Evolutionary conservation across 2,888 invertebrate species (phyloP).

Genomic region (Drosophila ochracea): DNA sequence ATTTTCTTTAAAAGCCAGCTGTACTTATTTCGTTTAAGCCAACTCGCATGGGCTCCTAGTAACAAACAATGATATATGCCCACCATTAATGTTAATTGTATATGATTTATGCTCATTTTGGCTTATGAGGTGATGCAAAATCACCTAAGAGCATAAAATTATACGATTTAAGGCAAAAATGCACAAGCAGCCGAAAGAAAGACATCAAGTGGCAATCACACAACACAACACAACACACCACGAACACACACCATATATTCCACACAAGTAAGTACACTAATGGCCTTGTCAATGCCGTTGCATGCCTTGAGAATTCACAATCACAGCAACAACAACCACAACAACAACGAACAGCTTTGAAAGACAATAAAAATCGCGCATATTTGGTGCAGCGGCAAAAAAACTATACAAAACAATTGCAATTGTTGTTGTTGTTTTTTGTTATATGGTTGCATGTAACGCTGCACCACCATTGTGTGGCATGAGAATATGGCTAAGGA

Average conservation of each 20-base stretch:
- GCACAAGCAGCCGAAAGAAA: slow-evolving; percentile 42
- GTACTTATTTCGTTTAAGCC: not conserved
- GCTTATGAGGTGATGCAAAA: slow-evolving; percentile 44
- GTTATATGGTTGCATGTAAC: slow-evolving; percentile 25
- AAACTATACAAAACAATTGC: slow-evolving; percentile 63
- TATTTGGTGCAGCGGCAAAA: slow-evolving; percentile 61
- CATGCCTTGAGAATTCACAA: slow-evolving; percentile 62
- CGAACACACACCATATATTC: slow-evolving; percentile 17
- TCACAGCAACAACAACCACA: slow-evolving; percentile 37
- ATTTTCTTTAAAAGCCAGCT: not conserved
- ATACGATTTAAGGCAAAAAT: slow-evolving; percentile 35
- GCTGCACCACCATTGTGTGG: slow-evolving; percentile 52
- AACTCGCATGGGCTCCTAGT: slow-evolving; percentile 6
- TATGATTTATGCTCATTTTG: slow-evolving; percentile 34
- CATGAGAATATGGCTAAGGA: slow-evolving; percentile 52
- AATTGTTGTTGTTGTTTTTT: slow-evolving; percentile 55
- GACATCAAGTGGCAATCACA: slow-evolving; percentile 44
- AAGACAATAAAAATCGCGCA: slow-evolving; percentile 60
- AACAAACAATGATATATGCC: slow-evolving; percentile 18
- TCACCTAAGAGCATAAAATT: slow-evolving; percentile 53
- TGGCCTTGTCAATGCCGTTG: slow-evolving; percentile 75
- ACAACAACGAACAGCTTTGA: slow-evolving; percentile 31
- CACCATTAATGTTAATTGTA: slow-evolving; percentile 27
- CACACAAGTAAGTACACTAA: slow-evolving; percentile 34
- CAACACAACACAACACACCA: slow-evolving; percentile 1